Base-by-base conservation (phyloP, 35 echinoderm and acorn worm species). In the Lytechinus variegatus region DNA sequence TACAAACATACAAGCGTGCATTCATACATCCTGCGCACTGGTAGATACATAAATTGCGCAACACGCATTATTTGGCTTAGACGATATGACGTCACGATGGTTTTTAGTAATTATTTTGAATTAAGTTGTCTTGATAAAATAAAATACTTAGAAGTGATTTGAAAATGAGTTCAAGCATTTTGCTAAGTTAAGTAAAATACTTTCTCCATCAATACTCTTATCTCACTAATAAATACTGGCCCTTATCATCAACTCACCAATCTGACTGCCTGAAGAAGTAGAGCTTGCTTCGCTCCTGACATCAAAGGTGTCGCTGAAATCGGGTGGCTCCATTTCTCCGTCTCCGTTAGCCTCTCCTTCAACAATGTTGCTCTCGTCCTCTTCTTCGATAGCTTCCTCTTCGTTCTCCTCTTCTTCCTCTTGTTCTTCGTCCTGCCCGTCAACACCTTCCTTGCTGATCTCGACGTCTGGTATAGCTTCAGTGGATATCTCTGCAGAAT, bases 211-310 rank as follows among this genome's bases (percentile, higher is more conserved):
- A 44, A 44, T 44, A 44, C 33, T 44, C 33, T 44, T 2, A 44
- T 44, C 33, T 44, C 33, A 44, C 33, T 44, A n/a, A n/a, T 44
- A 44, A 87, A 44, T 87, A 87, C 10, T 5, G 4, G 1, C 33
- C 87, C 19, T 88, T 21, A 27, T 3, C 9, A 10, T 60, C 2
- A 71, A 71, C 27, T 89, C 1, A 93, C 92, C 53, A 5, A 93
- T 57, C 24, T 57, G 92, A 21, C 53, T 55, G 14, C 52, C 92
- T 14, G 92, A 86, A 53, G 92, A 95, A 54, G 95, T 98, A 52
- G 96, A 96, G 87, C 98, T 97, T 53, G 98, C 98, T 87, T 99
- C 98, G 53, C 98, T 99, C 61, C 98, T 89, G 0, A 97, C 97
- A 88, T 99, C 98, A 94, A 96, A 99, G 3, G 92, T 19, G 27